Conservation (phyloP, 2,113 vertebrate genomes). For the Podilymbus podiceps region DNA sequence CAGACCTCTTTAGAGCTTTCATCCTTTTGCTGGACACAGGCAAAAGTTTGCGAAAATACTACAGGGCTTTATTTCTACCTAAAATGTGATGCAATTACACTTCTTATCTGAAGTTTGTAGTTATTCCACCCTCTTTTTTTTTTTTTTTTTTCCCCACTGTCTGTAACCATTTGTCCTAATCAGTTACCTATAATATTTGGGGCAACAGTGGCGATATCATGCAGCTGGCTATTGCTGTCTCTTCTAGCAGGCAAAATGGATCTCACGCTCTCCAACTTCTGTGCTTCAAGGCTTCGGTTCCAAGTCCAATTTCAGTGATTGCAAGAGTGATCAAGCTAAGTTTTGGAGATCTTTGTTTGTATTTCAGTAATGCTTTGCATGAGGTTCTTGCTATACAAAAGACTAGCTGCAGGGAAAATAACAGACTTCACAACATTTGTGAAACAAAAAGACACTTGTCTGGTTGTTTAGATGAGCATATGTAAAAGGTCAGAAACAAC, state of each 20-base stretch:
- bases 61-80: background rate
- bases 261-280: background rate
- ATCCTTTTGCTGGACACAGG: background rate
- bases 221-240: background rate
- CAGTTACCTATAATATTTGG: background rate
- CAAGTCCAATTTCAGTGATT: background rate
- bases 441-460: constrained; percentile 61
- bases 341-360: background rate
- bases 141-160: background rate
- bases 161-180: background rate
- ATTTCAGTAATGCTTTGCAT: constrained; percentile 27
- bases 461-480: constrained; percentile 57
- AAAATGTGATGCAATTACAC: background rate
- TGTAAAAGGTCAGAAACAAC: constrained; percentile 64
- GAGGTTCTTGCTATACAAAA: constrained; percentile 20
- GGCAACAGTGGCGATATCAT: background rate
- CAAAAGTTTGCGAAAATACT: background rate
- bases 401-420: constrained; percentile 47
- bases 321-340: background rate
- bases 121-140: background rate
- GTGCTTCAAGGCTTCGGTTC: background rate
- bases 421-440: constrained; percentile 10
- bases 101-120: background rate
- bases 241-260: background rate
- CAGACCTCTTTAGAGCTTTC: background rate